Conservation (phyloP, 2,797 vertebrate genomes). For the Remorina albescens region DNA sequence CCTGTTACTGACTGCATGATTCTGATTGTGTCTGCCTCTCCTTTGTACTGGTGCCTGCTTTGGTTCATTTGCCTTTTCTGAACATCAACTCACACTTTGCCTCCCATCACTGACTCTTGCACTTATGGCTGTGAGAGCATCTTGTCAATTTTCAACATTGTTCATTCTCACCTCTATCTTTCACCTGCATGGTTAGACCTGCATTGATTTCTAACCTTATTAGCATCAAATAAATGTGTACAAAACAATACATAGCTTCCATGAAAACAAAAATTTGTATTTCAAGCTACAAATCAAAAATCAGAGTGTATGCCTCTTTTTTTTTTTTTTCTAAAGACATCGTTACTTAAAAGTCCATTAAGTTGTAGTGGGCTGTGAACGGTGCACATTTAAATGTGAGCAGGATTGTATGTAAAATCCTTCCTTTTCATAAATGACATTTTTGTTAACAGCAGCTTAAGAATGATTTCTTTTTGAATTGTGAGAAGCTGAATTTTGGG, state of each 20-base stretch:
- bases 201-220: conserved; percentile 45
- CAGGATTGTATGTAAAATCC: conserved; percentile 68
- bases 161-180: conserved; percentile 62
- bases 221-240: conserved; percentile 34
- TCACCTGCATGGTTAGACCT: conserved; percentile 28
- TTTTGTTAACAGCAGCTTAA: conserved; percentile 74
- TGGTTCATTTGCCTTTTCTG: neutral
- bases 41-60: neutral
- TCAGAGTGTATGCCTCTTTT: conserved; percentile 23
- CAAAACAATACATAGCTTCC: conserved; percentile 28
- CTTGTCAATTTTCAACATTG: conserved; percentile 68
- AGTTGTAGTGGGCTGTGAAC: conserved; percentile 57
- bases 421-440: conserved; percentile 73
- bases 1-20: neutral
- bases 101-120: neutral
- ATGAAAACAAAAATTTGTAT: conserved; percentile 29
- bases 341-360: conserved; percentile 75
- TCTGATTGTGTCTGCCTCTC: neutral
- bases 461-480: conserved; percentile 74
- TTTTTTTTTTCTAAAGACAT: conserved; percentile 33
- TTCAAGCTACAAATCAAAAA: conserved; percentile 48
- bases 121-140: neutral
- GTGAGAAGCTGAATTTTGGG: conserved; percentile 64
- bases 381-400: conserved; percentile 63
- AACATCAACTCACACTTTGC: neutral